Evolutionary conservation across 2,888 invertebrate genomes (phyloP).

Genomic region (Lithophane leautieri): DNA sequence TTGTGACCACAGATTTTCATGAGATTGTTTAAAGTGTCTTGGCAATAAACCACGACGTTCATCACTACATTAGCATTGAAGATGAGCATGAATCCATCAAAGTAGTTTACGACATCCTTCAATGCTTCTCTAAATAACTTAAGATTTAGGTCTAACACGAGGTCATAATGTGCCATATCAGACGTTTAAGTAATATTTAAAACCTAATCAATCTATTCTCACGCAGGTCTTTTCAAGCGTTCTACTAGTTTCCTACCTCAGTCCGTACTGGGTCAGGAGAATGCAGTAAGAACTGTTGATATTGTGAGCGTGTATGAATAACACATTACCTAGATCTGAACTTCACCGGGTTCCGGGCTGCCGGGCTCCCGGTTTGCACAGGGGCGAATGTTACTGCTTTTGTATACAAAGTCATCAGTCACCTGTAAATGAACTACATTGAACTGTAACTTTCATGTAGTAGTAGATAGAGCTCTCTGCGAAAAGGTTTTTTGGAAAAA

Average conservation of each 20-base stretch:
- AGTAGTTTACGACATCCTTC: neutral
- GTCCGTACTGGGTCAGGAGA: constrained; percentile 50
- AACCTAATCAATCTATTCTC: neutral
- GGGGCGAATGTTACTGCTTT: constrained; percentile 4
- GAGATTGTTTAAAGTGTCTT: neutral
- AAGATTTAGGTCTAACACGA: too few relatives aligned
- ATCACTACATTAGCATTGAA: neutral
- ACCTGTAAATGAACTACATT: neutral
- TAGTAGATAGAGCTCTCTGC: neutral
- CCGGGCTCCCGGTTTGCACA: neutral
- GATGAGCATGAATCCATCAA: neutral
- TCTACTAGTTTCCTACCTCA: constrained; percentile 4
- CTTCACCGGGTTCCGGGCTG: neutral
- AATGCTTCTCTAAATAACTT: too few relatives aligned
- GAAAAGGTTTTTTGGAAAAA: neutral
- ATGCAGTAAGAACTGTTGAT: constrained; percentile 38
- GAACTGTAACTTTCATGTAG: neutral
- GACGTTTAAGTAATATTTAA: neutral
- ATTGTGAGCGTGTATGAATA: constrained; percentile 54
- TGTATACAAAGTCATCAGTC: constrained; percentile 12
- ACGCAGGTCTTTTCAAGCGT: neutral
- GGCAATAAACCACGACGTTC: neutral
- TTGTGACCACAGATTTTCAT: constrained; percentile 6
- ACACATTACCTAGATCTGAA: constrained; percentile 58
- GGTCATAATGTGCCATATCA: neutral